Evolutionary conservation across 2,888 invertebrate genomes (phyloP).

Genomic region (Synergus itoensis): DNA sequence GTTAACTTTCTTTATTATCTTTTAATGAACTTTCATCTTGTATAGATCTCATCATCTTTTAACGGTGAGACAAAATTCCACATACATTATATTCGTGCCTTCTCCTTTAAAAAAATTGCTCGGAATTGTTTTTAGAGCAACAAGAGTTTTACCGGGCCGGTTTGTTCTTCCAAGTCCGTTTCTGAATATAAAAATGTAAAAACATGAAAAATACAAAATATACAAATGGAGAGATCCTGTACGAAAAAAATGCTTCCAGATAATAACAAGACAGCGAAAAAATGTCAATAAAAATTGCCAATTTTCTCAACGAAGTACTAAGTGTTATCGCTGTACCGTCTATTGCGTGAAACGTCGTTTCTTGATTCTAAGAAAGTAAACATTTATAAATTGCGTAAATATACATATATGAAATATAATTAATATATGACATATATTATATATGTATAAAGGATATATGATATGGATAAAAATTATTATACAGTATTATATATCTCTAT

Average conservation of each 20-base stretch:
- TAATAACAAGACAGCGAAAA: conserved; percentile 24
- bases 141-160: no score
- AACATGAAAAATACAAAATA: not conserved
- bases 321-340: conserved; percentile 44
- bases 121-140: no score
- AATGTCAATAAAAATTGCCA: conserved; percentile 34
- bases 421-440: conserved; percentile 39
- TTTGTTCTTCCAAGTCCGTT: no score
- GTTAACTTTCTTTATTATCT: no score
- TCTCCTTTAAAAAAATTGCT: no score
- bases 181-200: not conserved
- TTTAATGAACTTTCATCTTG: no score
- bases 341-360: conserved; percentile 59
- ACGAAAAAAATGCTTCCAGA: not conserved
- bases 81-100: no score
- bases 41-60: no score
- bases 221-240: conserved; percentile 9
- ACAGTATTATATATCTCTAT: conserved; percentile 40
- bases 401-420: conserved; percentile 39
- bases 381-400: conserved; percentile 47
- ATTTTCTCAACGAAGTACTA: conserved; percentile 31
- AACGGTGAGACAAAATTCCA: no score
- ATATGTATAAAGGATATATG: conserved; percentile 23
- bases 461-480: conserved; percentile 20
- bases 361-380: conserved; percentile 64